Evolutionary conservation across 2,888 invertebrate species (phyloP).

Genomic region (Cyclophora albipunctata): DNA sequence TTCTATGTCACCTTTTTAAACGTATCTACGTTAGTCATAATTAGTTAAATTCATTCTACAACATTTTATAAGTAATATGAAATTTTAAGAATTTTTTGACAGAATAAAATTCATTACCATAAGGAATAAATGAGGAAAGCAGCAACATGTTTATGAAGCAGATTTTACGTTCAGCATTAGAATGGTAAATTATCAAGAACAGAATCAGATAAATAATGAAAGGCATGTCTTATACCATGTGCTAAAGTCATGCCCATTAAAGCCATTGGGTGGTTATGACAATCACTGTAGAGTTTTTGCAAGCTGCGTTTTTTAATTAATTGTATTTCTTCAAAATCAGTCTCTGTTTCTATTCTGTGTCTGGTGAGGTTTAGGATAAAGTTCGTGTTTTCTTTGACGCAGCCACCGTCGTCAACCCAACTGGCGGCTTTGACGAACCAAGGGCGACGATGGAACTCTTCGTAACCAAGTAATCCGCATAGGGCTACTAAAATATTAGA

Average conservation of each 20-base stretch:
- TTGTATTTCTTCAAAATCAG: not conserved
- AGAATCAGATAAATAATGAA: not conserved
- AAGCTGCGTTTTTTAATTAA: no score
- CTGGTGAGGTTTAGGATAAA: slow-evolving; percentile 10
- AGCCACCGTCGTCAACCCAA: slow-evolving; percentile 31
- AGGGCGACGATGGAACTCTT: slow-evolving; percentile 22
- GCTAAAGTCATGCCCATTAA: slow-evolving; percentile 18
- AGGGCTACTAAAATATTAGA: slow-evolving; percentile 18
- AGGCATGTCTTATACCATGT: slow-evolving; percentile 19
- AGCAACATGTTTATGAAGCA: no score
- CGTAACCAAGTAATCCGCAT: slow-evolving; percentile 23
- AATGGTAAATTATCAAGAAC: no score
- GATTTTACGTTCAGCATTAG: no score
- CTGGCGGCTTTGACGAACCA: slow-evolving; percentile 24
- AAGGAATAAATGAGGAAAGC: no score
- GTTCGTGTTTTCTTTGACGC: slow-evolving; percentile 26
- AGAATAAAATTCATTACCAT: no score
- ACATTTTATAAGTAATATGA: no score
- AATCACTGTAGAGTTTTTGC: slow-evolving; percentile 6
- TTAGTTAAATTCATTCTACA: no score
- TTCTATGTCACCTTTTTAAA: no score
- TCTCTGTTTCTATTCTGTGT: not conserved
- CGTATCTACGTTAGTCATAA: no score
- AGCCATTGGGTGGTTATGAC: slow-evolving; percentile 29
- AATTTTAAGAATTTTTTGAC: no score